Evolutionary conservation across 2,797 vertebrate genomes (phyloP).

Genomic region (Tapera naevia): DNA sequence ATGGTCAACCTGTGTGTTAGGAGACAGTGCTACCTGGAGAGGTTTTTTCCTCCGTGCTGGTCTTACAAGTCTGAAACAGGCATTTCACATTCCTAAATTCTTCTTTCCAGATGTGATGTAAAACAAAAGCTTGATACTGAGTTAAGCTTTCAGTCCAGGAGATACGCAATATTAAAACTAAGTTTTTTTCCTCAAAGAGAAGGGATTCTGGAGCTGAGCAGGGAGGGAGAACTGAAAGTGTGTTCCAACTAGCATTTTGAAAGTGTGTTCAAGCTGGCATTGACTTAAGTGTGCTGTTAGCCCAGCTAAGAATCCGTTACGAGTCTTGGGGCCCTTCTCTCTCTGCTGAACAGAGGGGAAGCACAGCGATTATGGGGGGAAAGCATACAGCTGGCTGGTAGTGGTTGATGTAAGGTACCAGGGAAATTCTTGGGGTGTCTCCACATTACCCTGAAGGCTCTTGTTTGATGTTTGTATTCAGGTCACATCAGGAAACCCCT

Average conservation of each 20-base stretch:
- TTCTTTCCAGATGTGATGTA: background rate
- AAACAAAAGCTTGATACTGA: background rate
- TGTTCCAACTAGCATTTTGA: background rate
- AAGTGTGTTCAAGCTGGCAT: background rate
- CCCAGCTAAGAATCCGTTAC: background rate
- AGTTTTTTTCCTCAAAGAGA: background rate
- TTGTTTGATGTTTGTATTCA: background rate
- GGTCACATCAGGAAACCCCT: conserved; percentile 74
- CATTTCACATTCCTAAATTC: background rate
- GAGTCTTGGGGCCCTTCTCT: background rate
- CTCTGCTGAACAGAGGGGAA: background rate
- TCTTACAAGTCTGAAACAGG: background rate
- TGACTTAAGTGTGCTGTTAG: background rate
- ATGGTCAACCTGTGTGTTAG: background rate
- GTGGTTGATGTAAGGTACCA: background rate
- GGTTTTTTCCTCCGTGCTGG: background rate
- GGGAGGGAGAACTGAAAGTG: background rate
- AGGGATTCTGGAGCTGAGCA: background rate
- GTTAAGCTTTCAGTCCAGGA: background rate
- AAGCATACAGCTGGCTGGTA: background rate
- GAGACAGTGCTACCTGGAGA: background rate
- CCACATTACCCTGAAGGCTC: background rate
- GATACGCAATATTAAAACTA: background rate
- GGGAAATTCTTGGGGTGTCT: background rate
- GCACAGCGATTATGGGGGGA: background rate